Conservation (phyloP, 2,113 vertebrate species). For the Neopipo cinnamomea region DNA sequence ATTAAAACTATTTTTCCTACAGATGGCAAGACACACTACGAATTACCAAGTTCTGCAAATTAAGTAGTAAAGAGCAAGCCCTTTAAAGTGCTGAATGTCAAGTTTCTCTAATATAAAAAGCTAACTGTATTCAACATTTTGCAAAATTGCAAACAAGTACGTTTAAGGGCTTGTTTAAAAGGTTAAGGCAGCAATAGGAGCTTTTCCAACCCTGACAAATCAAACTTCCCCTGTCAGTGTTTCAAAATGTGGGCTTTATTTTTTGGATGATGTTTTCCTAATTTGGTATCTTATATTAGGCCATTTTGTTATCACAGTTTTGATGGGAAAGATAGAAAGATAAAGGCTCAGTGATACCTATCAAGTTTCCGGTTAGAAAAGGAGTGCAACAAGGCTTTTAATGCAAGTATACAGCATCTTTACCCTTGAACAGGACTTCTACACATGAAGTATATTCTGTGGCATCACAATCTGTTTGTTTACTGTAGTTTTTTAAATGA, state of each 20-base stretch:
- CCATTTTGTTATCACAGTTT: background rate
- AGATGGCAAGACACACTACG: background rate
- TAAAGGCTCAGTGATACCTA: background rate
- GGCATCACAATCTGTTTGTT: background rate
- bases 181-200: background rate
- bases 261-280: background rate
- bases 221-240: background rate
- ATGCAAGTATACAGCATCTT: background rate
- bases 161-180: background rate
- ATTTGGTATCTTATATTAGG: background rate
- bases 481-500: background rate
- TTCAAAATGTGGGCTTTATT: background rate
- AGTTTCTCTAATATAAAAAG: background rate
- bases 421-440: background rate
- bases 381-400: background rate
- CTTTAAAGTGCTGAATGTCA: background rate
- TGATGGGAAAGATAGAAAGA: background rate
- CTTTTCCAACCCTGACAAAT: background rate
- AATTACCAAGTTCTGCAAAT: conserved; percentile 11
- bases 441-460: background rate
- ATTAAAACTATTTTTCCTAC: background rate
- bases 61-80: background rate
- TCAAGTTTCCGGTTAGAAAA: background rate
- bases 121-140: background rate
- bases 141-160: background rate